Percentiles rank a stretch among this genome's conserved stretches.
Evolutionary conservation across 2,797 vertebrate species (phyloP).

Genomic region (Fistularia commersonii): DNA sequence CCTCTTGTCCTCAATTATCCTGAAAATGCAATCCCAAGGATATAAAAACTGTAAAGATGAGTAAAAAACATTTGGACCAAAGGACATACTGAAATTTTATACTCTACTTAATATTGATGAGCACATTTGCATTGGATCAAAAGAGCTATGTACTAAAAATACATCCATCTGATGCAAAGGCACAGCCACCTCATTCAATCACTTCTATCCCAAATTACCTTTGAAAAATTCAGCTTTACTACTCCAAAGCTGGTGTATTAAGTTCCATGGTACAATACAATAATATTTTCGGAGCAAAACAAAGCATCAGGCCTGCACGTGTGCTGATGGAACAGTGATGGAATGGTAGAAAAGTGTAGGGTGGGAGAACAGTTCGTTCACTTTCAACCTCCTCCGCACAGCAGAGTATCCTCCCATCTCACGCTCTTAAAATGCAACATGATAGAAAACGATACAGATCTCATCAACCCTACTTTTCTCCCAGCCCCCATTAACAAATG

Average conservation of each 20-base stretch:
- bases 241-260: conserved; percentile 48
- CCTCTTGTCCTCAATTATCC: conserved; percentile 38
- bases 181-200: conserved; percentile 21
- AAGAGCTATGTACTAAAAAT: no score
- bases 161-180: conserved; percentile 35
- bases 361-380: conserved; percentile 30
- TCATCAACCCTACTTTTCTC: conserved; percentile 43
- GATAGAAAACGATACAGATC: conserved; percentile 72
- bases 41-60: no score
- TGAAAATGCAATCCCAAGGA: conserved; percentile 33
- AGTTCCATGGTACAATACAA: conserved; percentile 67
- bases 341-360: conserved; percentile 40
- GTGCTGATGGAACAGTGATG: conserved; percentile 44
- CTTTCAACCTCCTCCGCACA: conserved; percentile 58
- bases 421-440: conserved; percentile 63
- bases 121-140: no score
- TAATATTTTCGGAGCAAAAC: conserved; percentile 52
- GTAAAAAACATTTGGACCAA: no score
- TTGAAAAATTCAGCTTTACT: conserved; percentile 53
- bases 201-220: conserved; percentile 34
- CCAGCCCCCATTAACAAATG: conserved; percentile 41
- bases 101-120: no score
- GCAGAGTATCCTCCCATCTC: conserved; percentile 69
- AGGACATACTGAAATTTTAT: no score
- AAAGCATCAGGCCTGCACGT: conserved; percentile 46